Evolutionary conservation across 2,113 vertebrate species (phyloP).

Genomic region (Eurystomus gularis): DNA sequence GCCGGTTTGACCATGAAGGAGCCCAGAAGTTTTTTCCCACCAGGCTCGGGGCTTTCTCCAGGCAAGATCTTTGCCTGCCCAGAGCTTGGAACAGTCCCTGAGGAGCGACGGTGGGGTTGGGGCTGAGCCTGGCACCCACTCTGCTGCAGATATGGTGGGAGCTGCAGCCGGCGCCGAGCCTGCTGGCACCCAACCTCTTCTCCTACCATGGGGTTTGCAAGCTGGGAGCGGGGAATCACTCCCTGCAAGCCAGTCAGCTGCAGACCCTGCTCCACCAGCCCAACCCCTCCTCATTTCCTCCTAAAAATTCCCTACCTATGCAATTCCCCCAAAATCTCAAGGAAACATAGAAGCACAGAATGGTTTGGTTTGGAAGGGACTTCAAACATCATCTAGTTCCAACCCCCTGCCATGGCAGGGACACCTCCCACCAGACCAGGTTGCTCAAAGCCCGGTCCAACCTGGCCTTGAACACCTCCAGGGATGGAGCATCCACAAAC

Average conservation of each 20-base stretch:
- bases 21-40: neutral
- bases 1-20: neutral
- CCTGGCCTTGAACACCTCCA: too few species aligned
- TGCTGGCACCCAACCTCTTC: neutral
- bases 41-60: neutral
- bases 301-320: neutral
- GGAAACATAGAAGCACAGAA: neutral
- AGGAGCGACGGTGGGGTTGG: neutral
- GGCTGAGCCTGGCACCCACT: neutral
- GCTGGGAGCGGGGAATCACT: accelerated
- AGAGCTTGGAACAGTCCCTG: neutral
- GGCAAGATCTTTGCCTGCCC: neutral
- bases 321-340: accelerated
- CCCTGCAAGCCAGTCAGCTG: neutral
- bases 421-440: too few species aligned
- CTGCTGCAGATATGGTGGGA: neutral
- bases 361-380: too few species aligned
- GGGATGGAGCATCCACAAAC: too few species aligned
- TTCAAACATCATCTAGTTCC: too few species aligned
- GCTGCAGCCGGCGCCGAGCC: neutral
- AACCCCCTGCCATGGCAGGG: too few species aligned
- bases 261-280: neutral
- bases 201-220: neutral
- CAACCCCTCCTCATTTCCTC: neutral
- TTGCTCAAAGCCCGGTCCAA: too few species aligned